Evolutionary conservation across 2,888 invertebrate species (phyloP).

Genomic region (Dioctria linearis): DNA sequence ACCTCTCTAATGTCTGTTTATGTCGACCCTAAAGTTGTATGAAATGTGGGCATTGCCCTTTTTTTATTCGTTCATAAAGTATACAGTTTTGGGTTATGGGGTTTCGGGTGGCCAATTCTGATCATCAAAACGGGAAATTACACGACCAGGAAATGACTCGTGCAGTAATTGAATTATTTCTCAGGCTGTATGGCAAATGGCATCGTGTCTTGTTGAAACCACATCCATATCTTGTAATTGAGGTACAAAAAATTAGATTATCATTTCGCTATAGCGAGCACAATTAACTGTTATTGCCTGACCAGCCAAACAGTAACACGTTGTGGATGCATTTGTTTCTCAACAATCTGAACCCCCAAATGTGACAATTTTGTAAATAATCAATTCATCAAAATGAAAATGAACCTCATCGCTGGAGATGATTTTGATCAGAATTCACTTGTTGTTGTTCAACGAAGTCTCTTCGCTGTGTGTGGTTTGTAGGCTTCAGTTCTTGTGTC

Average conservation of each 20-base stretch:
- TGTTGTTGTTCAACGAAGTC: not conserved
- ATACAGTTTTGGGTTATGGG: no score
- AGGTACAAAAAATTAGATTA: slow-evolving; percentile 21
- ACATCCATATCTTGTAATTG: slow-evolving; percentile 28
- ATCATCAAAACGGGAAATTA: no score
- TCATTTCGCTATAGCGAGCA: slow-evolving; percentile 14
- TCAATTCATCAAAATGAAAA: not conserved
- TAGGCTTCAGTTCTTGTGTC: not conserved
- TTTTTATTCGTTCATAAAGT: no score
- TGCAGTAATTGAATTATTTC: not conserved
- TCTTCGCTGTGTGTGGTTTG: not conserved
- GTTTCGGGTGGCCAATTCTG: no score
- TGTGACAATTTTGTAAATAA: not conserved
- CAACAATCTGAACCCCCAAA: no score
- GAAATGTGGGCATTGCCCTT: no score
- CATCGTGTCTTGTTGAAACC: not conserved
- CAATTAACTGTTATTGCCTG: slow-evolving; percentile 14
- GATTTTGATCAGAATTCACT: slow-evolving; percentile 6
- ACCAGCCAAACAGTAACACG: not conserved
- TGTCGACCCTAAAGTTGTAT: no score
- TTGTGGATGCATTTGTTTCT: not conserved
- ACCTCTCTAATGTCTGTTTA: no score
- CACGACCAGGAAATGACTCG: no score
- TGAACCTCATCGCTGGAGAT: slow-evolving; percentile 11
- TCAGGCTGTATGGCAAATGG: not conserved